phyloP scores from a whole-genome alignment of 2,888 invertebrate species.

The Nomada flava region DNA sequence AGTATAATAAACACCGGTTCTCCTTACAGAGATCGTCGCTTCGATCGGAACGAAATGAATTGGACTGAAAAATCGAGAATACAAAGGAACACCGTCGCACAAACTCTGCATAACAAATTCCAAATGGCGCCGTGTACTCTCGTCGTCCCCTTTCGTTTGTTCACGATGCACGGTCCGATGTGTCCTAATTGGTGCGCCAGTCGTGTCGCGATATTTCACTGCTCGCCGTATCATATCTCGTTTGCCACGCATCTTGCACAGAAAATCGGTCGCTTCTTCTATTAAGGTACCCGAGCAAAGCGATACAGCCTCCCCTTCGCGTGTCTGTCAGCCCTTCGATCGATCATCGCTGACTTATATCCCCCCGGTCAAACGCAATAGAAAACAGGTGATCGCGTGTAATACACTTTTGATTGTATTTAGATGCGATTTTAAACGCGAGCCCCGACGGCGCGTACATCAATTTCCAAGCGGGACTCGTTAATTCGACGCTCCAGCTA shows the following conservation, averaged over 20 bases:
- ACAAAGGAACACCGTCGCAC: too few relatives aligned
- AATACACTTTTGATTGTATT: constrained; percentile 53
- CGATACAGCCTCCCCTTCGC: constrained; percentile 27
- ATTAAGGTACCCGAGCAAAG: background rate
- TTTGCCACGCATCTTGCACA: constrained; percentile 48
- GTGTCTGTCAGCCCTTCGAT: constrained; percentile 57
- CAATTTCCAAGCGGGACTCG: constrained; percentile 15
- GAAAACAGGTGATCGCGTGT: constrained; percentile 42
- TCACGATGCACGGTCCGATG: constrained; percentile 15
- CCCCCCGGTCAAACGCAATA: background rate
- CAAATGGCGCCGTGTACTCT: too few relatives aligned
- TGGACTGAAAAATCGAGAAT: too few relatives aligned
- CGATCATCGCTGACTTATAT: constrained; percentile 54
- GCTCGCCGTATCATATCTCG: constrained; percentile 73
- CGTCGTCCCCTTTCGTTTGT: too few relatives aligned
- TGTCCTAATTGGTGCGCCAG: constrained; percentile 66
- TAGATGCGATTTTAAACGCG: constrained; percentile 46
- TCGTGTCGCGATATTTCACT: constrained; percentile 67
- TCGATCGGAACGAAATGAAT: too few relatives aligned
- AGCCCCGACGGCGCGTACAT: constrained; percentile 9
- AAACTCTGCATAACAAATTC: too few relatives aligned
- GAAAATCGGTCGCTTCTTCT: constrained; percentile 11
- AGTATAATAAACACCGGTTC: too few relatives aligned
- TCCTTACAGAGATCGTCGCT: too few relatives aligned
- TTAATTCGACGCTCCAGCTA: constrained; percentile 40